Base-by-base conservation (phyloP, 1,140 invertebrate genomes). In the Stratiolaelaps scimitus region DNA sequence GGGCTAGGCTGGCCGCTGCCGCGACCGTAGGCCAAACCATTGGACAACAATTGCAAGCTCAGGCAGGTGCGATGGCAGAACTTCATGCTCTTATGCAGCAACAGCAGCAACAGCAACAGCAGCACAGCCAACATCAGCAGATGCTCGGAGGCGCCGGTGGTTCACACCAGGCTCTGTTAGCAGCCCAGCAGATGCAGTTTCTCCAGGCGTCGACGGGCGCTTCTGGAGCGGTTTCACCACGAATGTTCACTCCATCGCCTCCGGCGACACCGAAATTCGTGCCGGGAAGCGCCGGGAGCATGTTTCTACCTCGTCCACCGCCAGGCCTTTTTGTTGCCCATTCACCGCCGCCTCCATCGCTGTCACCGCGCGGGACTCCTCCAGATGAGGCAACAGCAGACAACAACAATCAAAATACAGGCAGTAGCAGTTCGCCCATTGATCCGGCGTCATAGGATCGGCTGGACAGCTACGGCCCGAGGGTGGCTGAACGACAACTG, bases 221-320 rank as follows among this genome's bases (percentile, higher is more conserved):
- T 15, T 26, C 53, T 2, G 34, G 13, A 26, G 17, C 2, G 26
- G 23, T 23, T 17, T 60, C 53, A 2, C 53, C 53, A 1, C 53
- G 53, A 17, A 60, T 60, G 53, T 60, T 60, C 23, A 60, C 53
- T 5, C 53, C 53, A 19, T 60, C 53, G 10, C 53, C 53, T 20
- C 53, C 53, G 1, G 53, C 10, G 23, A 60, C 23, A 26, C 34
- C 34, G 34, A 40, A 40, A 40, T 40, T 40, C 34, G 34, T 40
- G 4, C 34, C 34, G 34, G 34, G 34, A 40, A 40, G 34, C 10
- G 34, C 10, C 34, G 34, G 34, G 10, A 40, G 10, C 34, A 40
- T 40, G 34, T 40, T 40, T 40, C 34, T 40, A 6, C 34, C 34
- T 4, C 34, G 34, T 10, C 34, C 34, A 40, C 34, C 34, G 34